Base-by-base conservation (phyloP, 64 coral and sea anemone genomes). In the Pocillopora damicornis region DNA sequence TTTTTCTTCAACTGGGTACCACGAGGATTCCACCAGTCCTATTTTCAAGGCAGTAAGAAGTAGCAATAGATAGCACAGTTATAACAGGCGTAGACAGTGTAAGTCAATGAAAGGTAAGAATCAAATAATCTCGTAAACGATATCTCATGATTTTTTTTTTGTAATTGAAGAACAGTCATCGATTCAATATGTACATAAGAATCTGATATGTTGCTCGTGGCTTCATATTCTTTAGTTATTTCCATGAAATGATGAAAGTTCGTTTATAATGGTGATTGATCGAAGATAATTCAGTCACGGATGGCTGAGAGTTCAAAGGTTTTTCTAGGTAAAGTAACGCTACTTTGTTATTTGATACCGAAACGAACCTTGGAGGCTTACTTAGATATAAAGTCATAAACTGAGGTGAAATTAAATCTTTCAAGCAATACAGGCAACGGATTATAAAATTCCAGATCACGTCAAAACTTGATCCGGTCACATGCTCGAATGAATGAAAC, bases 61-160 rank as follows among this genome's bases (percentile, higher is more conserved):
- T 22, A 68, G 17, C 17, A 15, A 67, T 2, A 67, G 13, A 10
- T n/a, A 69, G 10, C 59, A 23, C 11, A 60, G 10, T n/a, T 17
- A 11, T 69, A 1, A n/a, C 4, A 20, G 67, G 26, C 57, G 26
- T 57, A 60, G 60, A 60, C 8, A 22, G 4, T 6, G 38, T 10
- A 66, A 68, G 2, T 85, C 63, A 58, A 85, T 85, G 81, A 85
- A 42, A 85, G 81, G 81, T 85, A 73, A 6, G 81, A 38, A 72
- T 71, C 22, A 4, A 51, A 51, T 51, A 51, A 51, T 51, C 2
- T 51, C 42, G 1, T 51, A 51, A 51, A 51, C 42, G 42, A 51
- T 51, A 51, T 51, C 3, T 51, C 42, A 51, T 51, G 42, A 51
- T 51, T 51, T 51, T 51, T 51, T 51, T 51, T 51, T 51, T 51